These are phyloP conservation scores for Sorex fumeus DNA, from an alignment of 2,113 vertebrate genomes.

Conservation along the genomic window DNA sequence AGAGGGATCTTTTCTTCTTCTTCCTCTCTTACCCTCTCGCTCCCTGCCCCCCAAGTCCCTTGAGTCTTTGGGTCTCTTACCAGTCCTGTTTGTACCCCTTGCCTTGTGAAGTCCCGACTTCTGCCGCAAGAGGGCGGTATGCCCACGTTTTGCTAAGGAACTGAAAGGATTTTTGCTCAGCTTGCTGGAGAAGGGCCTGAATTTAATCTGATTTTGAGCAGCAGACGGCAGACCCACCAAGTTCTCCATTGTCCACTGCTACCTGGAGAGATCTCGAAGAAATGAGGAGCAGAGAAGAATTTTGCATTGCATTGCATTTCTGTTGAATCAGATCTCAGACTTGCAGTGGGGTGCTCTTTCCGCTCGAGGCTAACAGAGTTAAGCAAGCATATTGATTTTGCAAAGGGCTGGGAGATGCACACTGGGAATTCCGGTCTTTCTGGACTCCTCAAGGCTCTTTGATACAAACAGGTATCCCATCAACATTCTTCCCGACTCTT, in stretches of 20 bases:
- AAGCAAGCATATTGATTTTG: neutral
- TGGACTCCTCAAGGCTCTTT: neutral
- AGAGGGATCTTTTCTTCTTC: neutral
- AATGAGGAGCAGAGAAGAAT: neutral
- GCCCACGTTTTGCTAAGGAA: neutral
- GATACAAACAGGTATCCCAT: neutral
- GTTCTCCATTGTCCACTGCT: neutral
- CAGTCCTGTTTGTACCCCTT: rapidly evolving
- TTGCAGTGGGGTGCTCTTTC: neutral
- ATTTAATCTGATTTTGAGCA: neutral
- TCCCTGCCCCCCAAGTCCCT: neutral
- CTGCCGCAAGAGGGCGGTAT: slow-evolving; percentile 64
- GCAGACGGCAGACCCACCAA: neutral
- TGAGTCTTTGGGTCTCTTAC: too few species aligned
- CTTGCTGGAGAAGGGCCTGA: rapidly evolving
- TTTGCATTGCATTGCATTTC: neutral
- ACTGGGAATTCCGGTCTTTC: neutral
- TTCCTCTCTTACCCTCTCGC: neutral
- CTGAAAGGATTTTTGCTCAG: rapidly evolving
- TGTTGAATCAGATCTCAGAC: neutral
- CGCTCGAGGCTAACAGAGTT: neutral
- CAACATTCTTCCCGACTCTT: neutral
- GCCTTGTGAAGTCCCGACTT: neutral
- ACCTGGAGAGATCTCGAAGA: neutral
- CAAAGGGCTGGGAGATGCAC: neutral